These are phyloP conservation scores for Caenorhabditis panamensis DNA, from an alignment of 2,888 invertebrate genomes.

Conservation along the genomic window DNA sequence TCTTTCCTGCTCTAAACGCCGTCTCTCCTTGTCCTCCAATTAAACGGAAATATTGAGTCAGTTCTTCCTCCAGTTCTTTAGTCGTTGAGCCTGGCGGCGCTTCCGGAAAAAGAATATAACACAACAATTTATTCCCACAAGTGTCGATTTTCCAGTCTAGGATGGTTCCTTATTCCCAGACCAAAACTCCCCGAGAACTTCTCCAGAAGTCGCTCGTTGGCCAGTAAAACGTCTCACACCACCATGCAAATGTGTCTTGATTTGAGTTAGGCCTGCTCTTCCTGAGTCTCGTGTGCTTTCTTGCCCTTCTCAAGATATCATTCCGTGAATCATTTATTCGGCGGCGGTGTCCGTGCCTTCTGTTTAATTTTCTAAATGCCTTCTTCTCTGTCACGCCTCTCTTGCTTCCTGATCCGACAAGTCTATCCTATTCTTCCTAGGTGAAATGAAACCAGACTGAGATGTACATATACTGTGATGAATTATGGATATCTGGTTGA, in stretches of 20 bases:
- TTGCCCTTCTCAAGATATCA: conserved; percentile 37
- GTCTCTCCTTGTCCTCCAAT: conserved; percentile 27
- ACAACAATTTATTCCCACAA: conserved; percentile 48
- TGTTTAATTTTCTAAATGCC: conserved; percentile 60
- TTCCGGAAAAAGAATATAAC: conserved; percentile 35
- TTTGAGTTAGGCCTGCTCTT: conserved; percentile 11
- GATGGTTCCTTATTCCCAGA: neutral
- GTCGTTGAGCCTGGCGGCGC: conserved; percentile 16
- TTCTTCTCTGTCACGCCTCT: conserved; percentile 1
- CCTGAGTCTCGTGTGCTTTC: conserved; percentile 8
- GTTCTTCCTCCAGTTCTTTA: conserved; percentile 29
- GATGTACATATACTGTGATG: conserved; percentile 24
- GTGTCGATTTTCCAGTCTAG: conserved; percentile 50
- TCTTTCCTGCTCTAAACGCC: neutral
- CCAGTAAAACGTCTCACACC: conserved; percentile 14
- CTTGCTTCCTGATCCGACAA: conserved; percentile 3
- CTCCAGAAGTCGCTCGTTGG: conserved; percentile 40
- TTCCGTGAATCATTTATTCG: conserved; percentile 46
- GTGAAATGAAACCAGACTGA: conserved; percentile 29
- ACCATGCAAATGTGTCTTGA: conserved; percentile 39
- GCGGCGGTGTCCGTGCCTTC: conserved; percentile 6
- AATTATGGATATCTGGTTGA: conserved; percentile 43
- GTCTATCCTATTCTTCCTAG: conserved; percentile 23
- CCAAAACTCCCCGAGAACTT: conserved; percentile 6
- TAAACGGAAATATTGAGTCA: conserved; percentile 24